Evolutionary conservation across 2,113 vertebrate species (phyloP), one percentile per base, ranked within the genome.

Genomic region (Coturnix japonica): DNA sequence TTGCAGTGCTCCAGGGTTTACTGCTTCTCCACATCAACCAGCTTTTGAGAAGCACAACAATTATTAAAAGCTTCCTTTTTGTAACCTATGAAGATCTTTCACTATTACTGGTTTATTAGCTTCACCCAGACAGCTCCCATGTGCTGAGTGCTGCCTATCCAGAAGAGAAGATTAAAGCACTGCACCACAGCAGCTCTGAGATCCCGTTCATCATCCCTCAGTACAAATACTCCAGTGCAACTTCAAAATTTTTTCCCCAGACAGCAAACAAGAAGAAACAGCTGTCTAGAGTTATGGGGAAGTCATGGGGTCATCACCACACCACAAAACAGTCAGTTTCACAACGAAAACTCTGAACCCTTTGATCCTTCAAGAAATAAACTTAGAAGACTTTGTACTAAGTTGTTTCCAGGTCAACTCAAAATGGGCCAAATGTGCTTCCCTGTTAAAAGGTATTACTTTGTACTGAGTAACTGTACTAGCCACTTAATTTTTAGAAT

Each of bases 331-430:
- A 80, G n/a, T 19, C n/a, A 39, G 2, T n/a, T 88, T 43, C 47
- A n/a, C 3, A 5, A 20, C 6, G 59, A 5, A 75, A 51, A 31
- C 0, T 0, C 26, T 3, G 4, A 81, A 28, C 30, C 9, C 14
- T 51, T 65, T 31, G 35, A 39, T 43, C 69, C 60, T 61, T 70
- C 2, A 13, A 65, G 80, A 86, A 30, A 30, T 18, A 57, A 79
- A 37, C 11, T 26, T 23, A 30, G 12, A 43, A 90, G 51, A 37
- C 76, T 35, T 10, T 30, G 4, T 23, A 65, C 11, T n/a, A 76
- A 72, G 30, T 30, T 46, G 22, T 73, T 53, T 86, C 39, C 12
- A 46, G 3, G 44, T 69, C 18, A 89, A 39, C 5, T 30, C 67
- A 37, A 37, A 37, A 37, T 37, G 37, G 10, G 37, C 37, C 37